phyloP scores from a whole-genome alignment of 2,113 vertebrate genomes.

The Coryphaenoides rupestris region DNA sequence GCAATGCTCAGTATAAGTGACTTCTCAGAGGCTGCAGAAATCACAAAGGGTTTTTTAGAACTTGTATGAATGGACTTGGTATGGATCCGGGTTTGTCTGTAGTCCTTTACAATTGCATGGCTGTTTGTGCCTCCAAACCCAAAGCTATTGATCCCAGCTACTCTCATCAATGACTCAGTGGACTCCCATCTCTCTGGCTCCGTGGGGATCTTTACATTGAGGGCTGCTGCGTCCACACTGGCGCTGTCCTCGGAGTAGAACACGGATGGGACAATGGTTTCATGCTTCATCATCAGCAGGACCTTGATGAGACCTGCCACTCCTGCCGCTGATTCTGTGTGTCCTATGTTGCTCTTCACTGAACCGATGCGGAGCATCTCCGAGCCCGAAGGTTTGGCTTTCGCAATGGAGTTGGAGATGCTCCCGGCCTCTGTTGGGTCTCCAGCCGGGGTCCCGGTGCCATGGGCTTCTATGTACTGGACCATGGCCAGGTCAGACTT shows the following conservation, averaged over 20 bases:
- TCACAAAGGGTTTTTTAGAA: conserved; percentile 67
- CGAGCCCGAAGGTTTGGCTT: conserved; percentile 51
- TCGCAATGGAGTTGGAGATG: conserved; percentile 68
- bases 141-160: conserved; percentile 85
- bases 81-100: conserved; percentile 42
- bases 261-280: conserved; percentile 80
- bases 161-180: conserved; percentile 54
- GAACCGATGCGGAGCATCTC: conserved; percentile 73
- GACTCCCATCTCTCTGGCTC: conserved; percentile 73
- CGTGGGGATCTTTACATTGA: conserved; percentile 73
- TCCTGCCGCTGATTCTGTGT: conserved; percentile 83
- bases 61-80: conserved; percentile 30
- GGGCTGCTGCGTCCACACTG: conserved; percentile 68
- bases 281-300: conserved; percentile 84
- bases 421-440: conserved; percentile 77
- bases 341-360: conserved; percentile 83
- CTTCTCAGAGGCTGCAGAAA: conserved; percentile 77
- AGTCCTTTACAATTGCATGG: conserved; percentile 76
- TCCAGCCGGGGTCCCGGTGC: conserved; percentile 78
- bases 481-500: conserved; percentile 64
- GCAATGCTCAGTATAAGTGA: conserved; percentile 67
- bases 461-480: conserved; percentile 82
- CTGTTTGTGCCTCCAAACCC: conserved; percentile 87
- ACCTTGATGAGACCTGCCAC: conserved; percentile 85
- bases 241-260: conserved; percentile 75